Base-by-base conservation (phyloP, 92 coral and sea anemone genomes). In the Bergia puertoricense region DNA sequence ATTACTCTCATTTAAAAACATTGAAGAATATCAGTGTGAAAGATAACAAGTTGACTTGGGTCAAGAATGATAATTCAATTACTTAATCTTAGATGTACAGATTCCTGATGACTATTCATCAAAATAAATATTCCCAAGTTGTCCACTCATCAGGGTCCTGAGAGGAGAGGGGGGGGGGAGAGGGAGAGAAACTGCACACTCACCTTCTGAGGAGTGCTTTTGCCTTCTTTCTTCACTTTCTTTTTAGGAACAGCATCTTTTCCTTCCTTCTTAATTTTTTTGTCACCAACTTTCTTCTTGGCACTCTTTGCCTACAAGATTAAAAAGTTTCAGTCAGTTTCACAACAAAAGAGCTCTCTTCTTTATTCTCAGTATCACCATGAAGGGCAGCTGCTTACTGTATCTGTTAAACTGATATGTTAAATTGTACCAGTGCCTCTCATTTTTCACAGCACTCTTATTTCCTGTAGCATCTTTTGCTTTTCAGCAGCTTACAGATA, bases 291-390 rank as follows among this genome's bases (percentile, higher is more conserved):
- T 80, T 91, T 95, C 92, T 95, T 96, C 92, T 95, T 96, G 41
- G 94, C 92, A 86, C 82, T 75, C 74, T 97, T 97, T 15, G 95
- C 94, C 98, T 96, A 88, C 39, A 88, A 79, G 66, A n/a, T 76
- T 36, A 90, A 54, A 2, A 36, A 37, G 68, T 57, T 11, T 51
- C 36, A 87, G 14, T 68, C 20, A 39, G 8, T 37, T 16, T 20
- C 9, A 4, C 69, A 72, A 10, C 89, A 39, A 11, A 36, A 50
- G 6, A 39, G 7, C 14, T 9, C 57, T 8, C 11, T 10, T 51
- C 15, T 51, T 9, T 51, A 51, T 51, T 51, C 11, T 51, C 57
- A 8, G 50, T 51, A 10, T 1, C 86, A 6, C 56, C 62, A 54
- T 2, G 14, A 9, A 8, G 18, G 18, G 0, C 41, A 78, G 13